phyloP scores from a whole-genome alignment of 2,888 invertebrate genomes.

The Meiosimyza decipiens region DNA sequence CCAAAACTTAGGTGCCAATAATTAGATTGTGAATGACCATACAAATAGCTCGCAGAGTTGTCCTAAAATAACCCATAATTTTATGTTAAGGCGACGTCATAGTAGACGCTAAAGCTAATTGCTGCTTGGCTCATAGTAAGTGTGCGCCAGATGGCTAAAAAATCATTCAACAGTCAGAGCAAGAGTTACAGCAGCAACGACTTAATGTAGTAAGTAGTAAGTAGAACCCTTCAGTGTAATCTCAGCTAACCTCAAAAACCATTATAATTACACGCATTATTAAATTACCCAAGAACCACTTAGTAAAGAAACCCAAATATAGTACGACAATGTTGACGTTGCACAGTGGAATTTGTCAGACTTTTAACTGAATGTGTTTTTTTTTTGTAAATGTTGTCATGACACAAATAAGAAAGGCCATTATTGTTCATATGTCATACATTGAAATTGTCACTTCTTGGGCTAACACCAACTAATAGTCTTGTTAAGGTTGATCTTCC shows the following conservation, averaged over 20 bases:
- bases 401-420: no score
- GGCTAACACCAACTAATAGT: no score
- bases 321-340: neutral
- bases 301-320: conserved; percentile 21
- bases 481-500: no score
- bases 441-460: no score
- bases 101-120: neutral
- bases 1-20: conserved; percentile 22
- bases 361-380: no score
- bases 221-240: conserved; percentile 13
- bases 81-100: conserved; percentile 32
- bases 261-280: conserved; percentile 43
- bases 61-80: conserved; percentile 25
- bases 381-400: no score
- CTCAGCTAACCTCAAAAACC: conserved; percentile 34
- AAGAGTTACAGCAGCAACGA: neutral
- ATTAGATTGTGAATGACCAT: neutral
- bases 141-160: conserved; percentile 58
- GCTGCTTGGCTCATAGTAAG: conserved; percentile 27
- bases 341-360: neutral
- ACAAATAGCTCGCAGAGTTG: neutral
- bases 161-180: conserved; percentile 31
- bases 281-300: conserved; percentile 38
- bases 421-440: no score
- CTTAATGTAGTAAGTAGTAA: neutral